Percentiles rank a stretch among this genome's conserved stretches.
Evolutionary conservation across 2,113 vertebrate species (phyloP).

Genomic region (Myotis lucifugus): DNA sequence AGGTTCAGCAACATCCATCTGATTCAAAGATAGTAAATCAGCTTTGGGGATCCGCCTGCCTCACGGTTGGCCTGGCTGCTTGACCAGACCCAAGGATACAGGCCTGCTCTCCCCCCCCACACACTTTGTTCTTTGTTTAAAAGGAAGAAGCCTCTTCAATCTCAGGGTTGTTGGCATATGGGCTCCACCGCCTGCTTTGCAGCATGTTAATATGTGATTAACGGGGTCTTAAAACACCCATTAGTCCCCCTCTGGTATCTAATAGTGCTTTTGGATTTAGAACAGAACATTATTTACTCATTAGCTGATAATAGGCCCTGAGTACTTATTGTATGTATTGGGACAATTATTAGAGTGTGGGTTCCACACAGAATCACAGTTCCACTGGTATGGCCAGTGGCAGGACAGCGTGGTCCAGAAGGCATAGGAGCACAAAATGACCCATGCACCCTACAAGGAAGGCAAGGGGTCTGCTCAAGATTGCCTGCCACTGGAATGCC

Average conservation of each 20-base stretch:
- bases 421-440: neutral
- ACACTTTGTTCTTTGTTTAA: neutral
- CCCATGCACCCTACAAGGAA: neutral
- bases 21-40: neutral
- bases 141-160: neutral
- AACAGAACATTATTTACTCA: conserved; percentile 80
- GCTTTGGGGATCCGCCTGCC: neutral
- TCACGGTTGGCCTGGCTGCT: neutral
- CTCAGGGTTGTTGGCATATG: conserved; percentile 8
- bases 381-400: neutral
- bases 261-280: conserved; percentile 73
- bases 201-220: conserved; percentile 74
- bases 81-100: neutral
- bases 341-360: conserved; percentile 29
- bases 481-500: neutral
- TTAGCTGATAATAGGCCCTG: conserved; percentile 72
- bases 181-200: conserved; percentile 19
- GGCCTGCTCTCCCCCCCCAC: no score
- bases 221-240: conserved; percentile 77
- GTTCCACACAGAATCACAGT: neutral
- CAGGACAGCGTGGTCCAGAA: neutral
- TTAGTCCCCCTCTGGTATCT: conserved; percentile 77
- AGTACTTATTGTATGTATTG: neutral
- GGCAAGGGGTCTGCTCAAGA: neutral
- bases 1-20: fast-evolving